Evolutionary conservation across 1,140 invertebrate species (phyloP), one percentile per base, ranked within the genome.

Genomic region (Trichogramma pretiosum): DNA sequence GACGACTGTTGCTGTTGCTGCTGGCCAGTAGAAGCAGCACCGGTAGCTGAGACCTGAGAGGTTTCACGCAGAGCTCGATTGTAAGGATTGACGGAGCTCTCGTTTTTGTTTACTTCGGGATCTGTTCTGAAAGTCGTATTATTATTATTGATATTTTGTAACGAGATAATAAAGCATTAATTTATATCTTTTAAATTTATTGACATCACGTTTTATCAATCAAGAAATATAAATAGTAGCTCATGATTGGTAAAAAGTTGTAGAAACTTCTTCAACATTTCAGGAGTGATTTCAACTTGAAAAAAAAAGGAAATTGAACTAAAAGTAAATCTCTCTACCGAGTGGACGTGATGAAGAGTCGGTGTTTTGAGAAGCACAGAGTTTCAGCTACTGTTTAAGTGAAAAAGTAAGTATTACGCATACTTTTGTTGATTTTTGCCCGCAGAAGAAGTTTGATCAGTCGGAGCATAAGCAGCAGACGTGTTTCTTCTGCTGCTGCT

Each of bases 21-120:
- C 32, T 35, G 10, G 32, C 53, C n/a, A 13, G 47, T 22, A 26
- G 21, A 26, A 1, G 50, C 19, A 13, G 42, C 34, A 43, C 46
- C 41, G 18, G 54, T 36, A 23, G n/a, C n/a, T n/a, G n/a, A n/a
- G n/a, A n/a, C n/a, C n/a, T n/a, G n/a, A n/a, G n/a, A n/a, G n/a
- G n/a, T n/a, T n/a, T n/a, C n/a, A 45, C 17, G 18, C 50, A 36
- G 37, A 50, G 42, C 45, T 42, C 56, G 53, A 55, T 63, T 55
- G 46, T 62, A 61, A 22, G 62, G 60, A 57, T 63, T 62, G 32
- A 54, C 40, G 2, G 59, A 48, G 37, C 56, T 63, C 28, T 57
- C 46, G 38, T 50, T 56, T 23, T 54, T 57, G 37, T 14, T 14
- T n/a, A 13, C 14, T 10, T 34, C 32, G 32, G 5, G 32, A 5